phyloP scores from a whole-genome alignment of 2,888 invertebrate genomes.

The Tenthredo livida region DNA sequence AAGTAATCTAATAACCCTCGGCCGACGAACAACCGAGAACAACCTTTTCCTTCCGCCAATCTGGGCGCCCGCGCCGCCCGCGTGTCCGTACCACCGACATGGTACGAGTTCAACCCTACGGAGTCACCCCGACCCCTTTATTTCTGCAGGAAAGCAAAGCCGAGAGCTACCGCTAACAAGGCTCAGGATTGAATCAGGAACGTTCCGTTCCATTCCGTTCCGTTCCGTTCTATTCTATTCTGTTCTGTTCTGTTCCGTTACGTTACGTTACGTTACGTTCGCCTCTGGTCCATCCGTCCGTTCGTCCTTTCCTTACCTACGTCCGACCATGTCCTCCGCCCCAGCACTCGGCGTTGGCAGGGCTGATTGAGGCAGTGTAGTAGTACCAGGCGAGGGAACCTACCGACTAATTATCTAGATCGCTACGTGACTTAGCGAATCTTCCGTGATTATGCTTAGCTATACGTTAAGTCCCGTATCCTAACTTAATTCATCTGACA shows the following conservation, averaged over 20 bases:
- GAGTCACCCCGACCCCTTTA: constrained; percentile 28
- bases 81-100: constrained; percentile 34
- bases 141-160: constrained; percentile 47
- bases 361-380: constrained; percentile 39
- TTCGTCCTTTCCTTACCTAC: background rate
- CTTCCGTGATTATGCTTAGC: constrained; percentile 60
- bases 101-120: constrained; percentile 36
- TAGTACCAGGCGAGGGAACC: constrained; percentile 23
- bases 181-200: constrained; percentile 54
- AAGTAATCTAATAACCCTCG: constrained; percentile 54
- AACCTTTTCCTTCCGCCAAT: constrained; percentile 55
- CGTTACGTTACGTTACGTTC: constrained; percentile 25
- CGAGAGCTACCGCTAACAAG: constrained; percentile 53
- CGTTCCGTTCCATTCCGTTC: constrained; percentile 28
- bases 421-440: constrained; percentile 62
- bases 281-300: constrained; percentile 37
- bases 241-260: background rate
- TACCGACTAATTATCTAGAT: constrained; percentile 62
- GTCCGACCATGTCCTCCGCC: constrained; percentile 29
- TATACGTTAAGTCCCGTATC: constrained; percentile 24
- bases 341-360: constrained; percentile 18
- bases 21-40: constrained; percentile 43
- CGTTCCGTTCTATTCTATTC: background rate
- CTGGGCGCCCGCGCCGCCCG: constrained; percentile 34
- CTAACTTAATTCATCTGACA: background rate